Conservation (phyloP, 2,113 vertebrate species). For the Malaclemys terrapin region DNA sequence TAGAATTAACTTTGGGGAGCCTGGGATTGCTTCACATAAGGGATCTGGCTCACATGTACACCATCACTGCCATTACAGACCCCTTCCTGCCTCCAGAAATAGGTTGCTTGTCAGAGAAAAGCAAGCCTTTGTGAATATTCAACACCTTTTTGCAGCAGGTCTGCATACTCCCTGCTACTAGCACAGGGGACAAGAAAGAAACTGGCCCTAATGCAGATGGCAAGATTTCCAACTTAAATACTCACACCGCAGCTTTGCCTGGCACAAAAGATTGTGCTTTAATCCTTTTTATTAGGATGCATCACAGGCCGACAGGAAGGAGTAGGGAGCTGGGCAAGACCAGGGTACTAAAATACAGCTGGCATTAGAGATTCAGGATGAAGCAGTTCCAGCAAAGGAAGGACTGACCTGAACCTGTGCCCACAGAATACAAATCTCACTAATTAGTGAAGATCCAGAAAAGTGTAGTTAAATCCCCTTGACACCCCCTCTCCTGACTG, state of each 20-base stretch:
- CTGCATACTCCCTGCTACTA: neutral
- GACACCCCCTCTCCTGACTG: accelerated
- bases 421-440: neutral
- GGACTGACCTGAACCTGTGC: neutral
- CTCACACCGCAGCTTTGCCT: neutral
- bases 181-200: neutral
- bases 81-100: slow-evolving; percentile 32
- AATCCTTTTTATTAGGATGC: neutral
- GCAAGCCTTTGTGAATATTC: slow-evolving; percentile 48
- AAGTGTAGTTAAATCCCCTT: neutral
- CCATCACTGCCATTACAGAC: neutral
- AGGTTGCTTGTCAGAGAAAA: slow-evolving; percentile 8
- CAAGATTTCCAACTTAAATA: slow-evolving; percentile 31
- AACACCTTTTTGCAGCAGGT: slow-evolving; percentile 42
- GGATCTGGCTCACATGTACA: neutral
- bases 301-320: neutral
- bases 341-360: neutral
- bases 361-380: neutral
- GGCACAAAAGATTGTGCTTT: slow-evolving; percentile 2
- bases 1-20: slow-evolving; percentile 13
- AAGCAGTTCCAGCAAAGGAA: neutral
- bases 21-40: neutral
- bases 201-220: neutral
- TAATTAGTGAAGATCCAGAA: neutral
- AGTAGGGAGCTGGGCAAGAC: neutral